A percentile compares a stretch with the other conserved stretches of the same genome.
These are phyloP conservation scores for Cavia porcellus DNA, from an alignment of 2,113 vertebrate genomes.

Conservation along the genomic window DNA sequence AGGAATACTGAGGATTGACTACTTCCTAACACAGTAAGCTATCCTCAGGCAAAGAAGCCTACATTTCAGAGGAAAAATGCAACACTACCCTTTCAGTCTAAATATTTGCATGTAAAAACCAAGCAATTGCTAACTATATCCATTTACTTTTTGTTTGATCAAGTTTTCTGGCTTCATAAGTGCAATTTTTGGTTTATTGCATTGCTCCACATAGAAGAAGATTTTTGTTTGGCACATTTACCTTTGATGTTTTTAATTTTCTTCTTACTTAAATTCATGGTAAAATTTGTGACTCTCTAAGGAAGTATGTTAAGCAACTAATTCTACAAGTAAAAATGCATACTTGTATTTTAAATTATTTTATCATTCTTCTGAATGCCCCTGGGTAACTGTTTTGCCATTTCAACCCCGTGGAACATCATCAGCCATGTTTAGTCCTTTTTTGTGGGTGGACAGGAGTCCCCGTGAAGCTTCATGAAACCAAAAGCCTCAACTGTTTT, in stretches of 20 bases:
- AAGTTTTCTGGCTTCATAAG: neutral
- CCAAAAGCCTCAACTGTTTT: neutral
- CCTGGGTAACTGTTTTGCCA: neutral
- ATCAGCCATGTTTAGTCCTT: neutral
- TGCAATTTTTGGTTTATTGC: neutral
- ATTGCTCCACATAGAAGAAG: neutral
- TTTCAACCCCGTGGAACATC: neutral
- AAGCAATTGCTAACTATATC: neutral
- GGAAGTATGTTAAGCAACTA: neutral
- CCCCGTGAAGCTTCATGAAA: neutral
- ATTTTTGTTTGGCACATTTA: neutral
- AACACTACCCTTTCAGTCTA: neutral
- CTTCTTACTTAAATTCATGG: neutral
- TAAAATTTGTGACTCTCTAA: neutral
- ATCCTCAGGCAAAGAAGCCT: neutral
- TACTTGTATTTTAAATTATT: conserved; percentile 13
- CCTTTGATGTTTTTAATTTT: neutral
- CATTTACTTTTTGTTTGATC: conserved; percentile 29
- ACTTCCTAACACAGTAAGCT: conserved; percentile 1
- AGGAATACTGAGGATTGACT: neutral
- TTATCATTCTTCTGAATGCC: neutral
- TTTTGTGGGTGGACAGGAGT: neutral
- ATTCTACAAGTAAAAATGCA: neutral
- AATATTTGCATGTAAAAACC: conserved; percentile 30
- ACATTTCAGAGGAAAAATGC: conserved; percentile 20